Evolutionary conservation across 2,888 invertebrate species (phyloP), one percentile per base, ranked within the genome.

Genomic region (Micoletzkya japonica): DNA sequence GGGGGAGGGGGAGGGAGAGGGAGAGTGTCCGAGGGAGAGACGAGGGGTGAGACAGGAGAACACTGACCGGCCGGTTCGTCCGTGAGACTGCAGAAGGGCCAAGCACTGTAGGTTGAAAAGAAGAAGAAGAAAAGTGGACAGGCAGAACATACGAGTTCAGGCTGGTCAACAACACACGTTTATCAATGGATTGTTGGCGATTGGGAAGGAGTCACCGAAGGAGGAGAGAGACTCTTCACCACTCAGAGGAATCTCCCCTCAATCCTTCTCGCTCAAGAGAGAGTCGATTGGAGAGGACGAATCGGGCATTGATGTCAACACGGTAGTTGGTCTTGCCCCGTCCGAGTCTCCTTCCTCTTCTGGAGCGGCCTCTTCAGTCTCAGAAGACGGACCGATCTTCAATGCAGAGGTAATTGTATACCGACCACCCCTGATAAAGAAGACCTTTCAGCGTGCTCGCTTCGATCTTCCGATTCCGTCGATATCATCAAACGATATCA

Each of bases 401-500:
- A 78, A 73, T 66, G 39, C 59, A 10, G 77, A 77, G 61, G 70
- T 75, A 28, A 10, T 10, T 10, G 7, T 54, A n/a, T n/a, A n/a
- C n/a, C n/a, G n/a, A n/a, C n/a, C n/a, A n/a, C 14, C 49, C n/a
- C 49, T 44, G n/a, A 20, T n/a, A n/a, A n/a, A n/a, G n/a, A n/a
- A n/a, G n/a, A n/a, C n/a, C 52, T 63, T 68, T 67, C 69, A 72
- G 57, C 52, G 91, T 85, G 90, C 90, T 73, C 88, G 90, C 59
- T 93, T 93, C 85, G 91, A 91, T 82, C 87, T 93, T 77, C 91
- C 92, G 80, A 91, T 92, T 7, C 90, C 89, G 3, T 90, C 90
- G 32, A 90, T 93, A 6, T 91, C 93, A 80, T 92, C 94, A 20
- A 90, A 92, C n/a, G 93, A 92, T 87, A 90, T 95, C 81, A 93